Percentiles rank a stretch among this genome's conserved stretches.
phyloP scores from a whole-genome alignment of 2,113 vertebrate species.

The Laticauda colubrina region DNA sequence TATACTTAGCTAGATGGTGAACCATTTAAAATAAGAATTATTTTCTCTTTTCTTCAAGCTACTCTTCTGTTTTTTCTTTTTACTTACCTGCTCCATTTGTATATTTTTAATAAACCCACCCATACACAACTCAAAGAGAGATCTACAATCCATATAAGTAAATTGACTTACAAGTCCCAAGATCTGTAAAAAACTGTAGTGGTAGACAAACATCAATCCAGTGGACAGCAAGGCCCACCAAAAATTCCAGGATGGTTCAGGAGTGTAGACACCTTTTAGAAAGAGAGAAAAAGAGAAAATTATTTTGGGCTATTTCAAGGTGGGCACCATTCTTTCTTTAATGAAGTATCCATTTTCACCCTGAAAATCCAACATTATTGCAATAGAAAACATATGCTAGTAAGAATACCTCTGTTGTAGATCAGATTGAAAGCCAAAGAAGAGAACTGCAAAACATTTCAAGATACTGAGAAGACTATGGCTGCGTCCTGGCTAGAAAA shows the following conservation, averaged over 20 bases:
- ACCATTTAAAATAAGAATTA: neutral
- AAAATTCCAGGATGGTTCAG: slow-evolving; percentile 90
- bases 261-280: slow-evolving; percentile 86
- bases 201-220: slow-evolving; percentile 96
- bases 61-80: neutral
- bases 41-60: neutral
- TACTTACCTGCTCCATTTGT: neutral
- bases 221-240: slow-evolving; percentile 93
- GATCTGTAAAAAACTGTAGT: slow-evolving; percentile 89
- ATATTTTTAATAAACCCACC: neutral
- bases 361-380: neutral
- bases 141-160: neutral
- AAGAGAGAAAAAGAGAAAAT: neutral
- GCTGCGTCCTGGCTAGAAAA: neutral
- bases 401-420: neutral
- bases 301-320: slow-evolving; percentile 19
- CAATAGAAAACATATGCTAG: neutral
- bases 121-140: neutral
- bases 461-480: neutral
- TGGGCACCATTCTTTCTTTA: neutral
- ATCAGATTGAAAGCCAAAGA: neutral
- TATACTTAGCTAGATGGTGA: neutral
- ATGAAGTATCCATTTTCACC: neutral
- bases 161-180: slow-evolving; percentile 88
- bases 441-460: neutral